phyloP scores from a whole-genome alignment of 2,797 vertebrate genomes.

The Neomorphus geoffroyi region DNA sequence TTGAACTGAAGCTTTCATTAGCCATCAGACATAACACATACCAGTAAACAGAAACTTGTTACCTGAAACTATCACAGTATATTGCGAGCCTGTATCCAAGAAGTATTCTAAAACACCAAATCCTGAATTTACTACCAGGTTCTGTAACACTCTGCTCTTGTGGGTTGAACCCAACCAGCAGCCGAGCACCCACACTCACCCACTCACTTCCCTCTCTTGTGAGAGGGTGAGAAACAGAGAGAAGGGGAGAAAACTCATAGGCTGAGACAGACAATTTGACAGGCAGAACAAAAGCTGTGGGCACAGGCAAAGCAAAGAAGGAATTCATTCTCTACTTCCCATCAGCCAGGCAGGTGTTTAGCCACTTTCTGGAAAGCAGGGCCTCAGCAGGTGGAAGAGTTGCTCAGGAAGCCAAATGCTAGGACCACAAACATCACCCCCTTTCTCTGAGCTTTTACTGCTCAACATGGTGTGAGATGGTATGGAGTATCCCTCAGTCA shows the following conservation, averaged over 20 bases:
- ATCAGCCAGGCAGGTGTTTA: background rate
- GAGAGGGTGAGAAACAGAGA: background rate
- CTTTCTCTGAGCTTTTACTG: background rate
- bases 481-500: background rate
- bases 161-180: background rate
- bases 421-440: background rate
- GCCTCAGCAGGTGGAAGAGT: background rate
- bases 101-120: background rate
- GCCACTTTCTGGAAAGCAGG: background rate
- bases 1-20: background rate
- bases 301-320: background rate
- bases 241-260: background rate
- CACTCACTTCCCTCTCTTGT: background rate
- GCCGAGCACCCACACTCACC: background rate
- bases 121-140: background rate
- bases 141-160: background rate
- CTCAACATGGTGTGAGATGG: background rate
- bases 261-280: background rate
- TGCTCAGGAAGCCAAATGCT: background rate
- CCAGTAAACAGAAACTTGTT: background rate
- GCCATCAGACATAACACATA: background rate
- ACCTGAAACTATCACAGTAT: background rate
- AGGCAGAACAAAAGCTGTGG: background rate
- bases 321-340: background rate
- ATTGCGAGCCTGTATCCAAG: background rate